Evolutionary conservation across 2,888 invertebrate genomes (phyloP).

Genomic region (Parasteatoda lunata): DNA sequence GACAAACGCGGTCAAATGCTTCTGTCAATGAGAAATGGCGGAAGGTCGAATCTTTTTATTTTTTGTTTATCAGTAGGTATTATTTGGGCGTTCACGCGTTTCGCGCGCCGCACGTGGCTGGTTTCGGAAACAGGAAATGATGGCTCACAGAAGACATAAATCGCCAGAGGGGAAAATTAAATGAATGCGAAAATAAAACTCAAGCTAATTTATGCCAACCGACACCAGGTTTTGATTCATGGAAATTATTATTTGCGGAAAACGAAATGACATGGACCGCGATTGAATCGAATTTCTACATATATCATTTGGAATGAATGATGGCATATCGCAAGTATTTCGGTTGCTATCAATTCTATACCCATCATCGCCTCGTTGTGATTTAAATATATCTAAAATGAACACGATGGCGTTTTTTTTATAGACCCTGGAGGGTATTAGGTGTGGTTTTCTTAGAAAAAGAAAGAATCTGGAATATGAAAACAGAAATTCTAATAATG

Average conservation of each 20-base stretch:
- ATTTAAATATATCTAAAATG: too few relatives aligned
- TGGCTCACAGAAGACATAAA: neutral
- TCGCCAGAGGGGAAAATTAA: neutral
- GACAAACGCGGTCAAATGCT: slow-evolving; percentile 47
- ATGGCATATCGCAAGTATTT: too few relatives aligned
- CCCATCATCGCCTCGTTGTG: too few relatives aligned
- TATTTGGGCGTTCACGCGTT: slow-evolving; percentile 12
- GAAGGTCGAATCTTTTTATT: slow-evolving; percentile 15
- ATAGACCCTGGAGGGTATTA: too few relatives aligned
- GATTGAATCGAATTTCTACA: neutral
- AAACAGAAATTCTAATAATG: too few relatives aligned
- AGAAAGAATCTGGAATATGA: too few relatives aligned
- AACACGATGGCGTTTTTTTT: too few relatives aligned
- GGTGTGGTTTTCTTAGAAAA: too few relatives aligned
- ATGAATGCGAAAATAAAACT: slow-evolving; percentile 2
- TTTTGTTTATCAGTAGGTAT: slow-evolving; percentile 12
- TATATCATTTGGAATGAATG: too few relatives aligned
- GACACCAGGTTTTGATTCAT: neutral
- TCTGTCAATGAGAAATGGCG: slow-evolving; percentile 5
- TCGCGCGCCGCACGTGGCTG: slow-evolving; percentile 1
- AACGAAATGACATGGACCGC: neutral
- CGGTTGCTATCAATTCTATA: too few relatives aligned
- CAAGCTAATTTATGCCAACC: neutral
- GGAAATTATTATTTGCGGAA: neutral
- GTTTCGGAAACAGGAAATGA: slow-evolving; percentile 19